phyloP scores from a whole-genome alignment of 2,113 vertebrate species.

The Callipepla californica region DNA sequence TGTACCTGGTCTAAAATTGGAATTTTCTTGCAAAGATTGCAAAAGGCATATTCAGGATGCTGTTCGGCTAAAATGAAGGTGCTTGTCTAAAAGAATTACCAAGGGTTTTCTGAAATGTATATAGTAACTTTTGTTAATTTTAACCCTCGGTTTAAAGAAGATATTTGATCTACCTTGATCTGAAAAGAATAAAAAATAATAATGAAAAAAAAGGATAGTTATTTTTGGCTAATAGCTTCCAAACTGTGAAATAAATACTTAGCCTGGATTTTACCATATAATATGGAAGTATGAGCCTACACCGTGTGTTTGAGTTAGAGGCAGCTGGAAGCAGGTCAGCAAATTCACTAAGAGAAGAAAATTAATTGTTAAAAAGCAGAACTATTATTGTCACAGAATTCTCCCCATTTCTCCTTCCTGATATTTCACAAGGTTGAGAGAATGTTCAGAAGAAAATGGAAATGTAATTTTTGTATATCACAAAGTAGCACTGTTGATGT shows the following conservation, averaged over 20 bases:
- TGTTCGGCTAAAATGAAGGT: not conserved
- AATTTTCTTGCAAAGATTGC: not conserved
- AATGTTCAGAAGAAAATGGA: not conserved
- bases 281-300: not conserved
- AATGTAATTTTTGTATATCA: not conserved
- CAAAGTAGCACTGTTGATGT: not conserved
- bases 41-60: not conserved
- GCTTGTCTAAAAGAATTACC: not conserved
- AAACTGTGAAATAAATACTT: not conserved
- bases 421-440: not conserved
- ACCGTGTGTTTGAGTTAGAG: not conserved
- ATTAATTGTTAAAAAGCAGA: not conserved
- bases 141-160: fast-evolving
- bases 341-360: not conserved
- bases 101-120: not conserved
- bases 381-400: not conserved
- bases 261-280: not conserved
- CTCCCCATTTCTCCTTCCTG: not conserved
- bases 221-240: not conserved
- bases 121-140: not conserved
- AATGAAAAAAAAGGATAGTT: not conserved
- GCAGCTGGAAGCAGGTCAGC: not conserved
- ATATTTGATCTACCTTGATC: not conserved
- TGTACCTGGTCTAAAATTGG: not conserved
- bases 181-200: too few relatives aligned